A percentile compares a stretch with the other conserved stretches of the same genome.
Evolutionary conservation across 2,113 vertebrate species (phyloP).

Genomic region (Rhea americana): DNA sequence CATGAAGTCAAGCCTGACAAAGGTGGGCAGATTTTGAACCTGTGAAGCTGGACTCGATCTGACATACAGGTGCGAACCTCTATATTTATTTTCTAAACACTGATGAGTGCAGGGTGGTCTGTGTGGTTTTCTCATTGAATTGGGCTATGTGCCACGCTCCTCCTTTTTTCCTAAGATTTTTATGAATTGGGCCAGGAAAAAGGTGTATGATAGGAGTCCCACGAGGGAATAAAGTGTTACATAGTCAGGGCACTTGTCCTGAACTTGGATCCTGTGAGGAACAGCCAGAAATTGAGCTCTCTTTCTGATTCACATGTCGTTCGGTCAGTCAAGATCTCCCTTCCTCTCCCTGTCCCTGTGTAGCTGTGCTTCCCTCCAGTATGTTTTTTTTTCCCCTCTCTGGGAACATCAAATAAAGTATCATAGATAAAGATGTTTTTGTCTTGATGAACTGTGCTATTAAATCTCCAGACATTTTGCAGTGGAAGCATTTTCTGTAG

Average conservation of each 20-base stretch:
- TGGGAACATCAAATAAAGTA: not conserved
- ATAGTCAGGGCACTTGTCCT: not conserved
- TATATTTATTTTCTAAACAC: not conserved
- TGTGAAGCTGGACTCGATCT: fast-evolving
- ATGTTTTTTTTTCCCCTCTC: not conserved
- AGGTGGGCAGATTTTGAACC: not conserved
- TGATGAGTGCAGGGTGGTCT: not conserved
- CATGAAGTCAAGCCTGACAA: not conserved
- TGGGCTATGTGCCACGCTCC: not conserved
- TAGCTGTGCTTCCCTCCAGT: not conserved
- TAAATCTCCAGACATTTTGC: not conserved
- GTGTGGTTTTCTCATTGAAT: not conserved
- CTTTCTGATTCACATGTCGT: not conserved
- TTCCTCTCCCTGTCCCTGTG: not conserved
- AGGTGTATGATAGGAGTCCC: not conserved
- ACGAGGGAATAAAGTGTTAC: not conserved
- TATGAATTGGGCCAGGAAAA: not conserved
- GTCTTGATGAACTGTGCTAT: not conserved
- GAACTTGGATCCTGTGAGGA: not conserved
- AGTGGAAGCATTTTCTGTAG: not conserved
- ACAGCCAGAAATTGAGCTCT: not conserved
- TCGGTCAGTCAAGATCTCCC: not conserved
- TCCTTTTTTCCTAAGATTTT: not conserved
- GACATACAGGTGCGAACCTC: not conserved
- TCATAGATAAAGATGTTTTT: conserved; percentile 2